Evolutionary conservation across 2,797 vertebrate genomes (phyloP).

Genomic region (Acipenser transmontanus): DNA sequence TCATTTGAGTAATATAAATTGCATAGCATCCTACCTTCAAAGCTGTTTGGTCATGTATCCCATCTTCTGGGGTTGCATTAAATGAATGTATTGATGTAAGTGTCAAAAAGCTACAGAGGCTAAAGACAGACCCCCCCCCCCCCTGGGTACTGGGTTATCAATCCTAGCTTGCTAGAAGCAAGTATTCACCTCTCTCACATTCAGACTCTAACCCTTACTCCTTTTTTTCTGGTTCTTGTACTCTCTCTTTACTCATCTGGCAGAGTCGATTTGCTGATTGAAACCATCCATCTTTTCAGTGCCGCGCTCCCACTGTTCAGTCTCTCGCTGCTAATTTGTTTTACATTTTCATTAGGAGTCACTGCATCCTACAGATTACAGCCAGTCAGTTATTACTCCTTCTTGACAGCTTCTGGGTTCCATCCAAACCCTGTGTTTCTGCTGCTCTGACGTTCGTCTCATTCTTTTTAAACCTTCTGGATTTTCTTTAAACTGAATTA

Average conservation of each 20-base stretch:
- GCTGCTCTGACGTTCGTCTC: slow-evolving; percentile 17
- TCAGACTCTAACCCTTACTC: not conserved
- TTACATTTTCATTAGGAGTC: not conserved
- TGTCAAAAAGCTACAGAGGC: too few relatives aligned
- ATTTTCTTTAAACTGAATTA: slow-evolving; percentile 10
- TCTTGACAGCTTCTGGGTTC: slow-evolving; percentile 6
- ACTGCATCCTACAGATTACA: slow-evolving; percentile 9
- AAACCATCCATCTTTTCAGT: not conserved
- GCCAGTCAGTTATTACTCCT: not conserved
- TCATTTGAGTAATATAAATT: too few relatives aligned
- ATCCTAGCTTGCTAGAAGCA: not conserved
- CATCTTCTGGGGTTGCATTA: too few relatives aligned
- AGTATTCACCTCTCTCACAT: not conserved
- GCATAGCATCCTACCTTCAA: too few relatives aligned
- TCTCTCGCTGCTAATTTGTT: not conserved
- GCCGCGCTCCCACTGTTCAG: not conserved
- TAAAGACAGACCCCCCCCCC: too few relatives aligned
- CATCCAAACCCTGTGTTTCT: not conserved
- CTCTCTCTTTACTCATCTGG: not conserved
- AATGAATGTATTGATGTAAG: too few relatives aligned
- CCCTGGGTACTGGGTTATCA: too few relatives aligned
- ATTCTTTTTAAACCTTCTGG: slow-evolving; percentile 9
- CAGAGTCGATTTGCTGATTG: slow-evolving; percentile 1
- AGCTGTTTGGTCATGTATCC: too few relatives aligned
- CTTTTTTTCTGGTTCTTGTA: not conserved